These are phyloP conservation scores for Leucozona laternaria DNA, from an alignment of 2,888 invertebrate genomes.

Conservation along the genomic window DNA sequence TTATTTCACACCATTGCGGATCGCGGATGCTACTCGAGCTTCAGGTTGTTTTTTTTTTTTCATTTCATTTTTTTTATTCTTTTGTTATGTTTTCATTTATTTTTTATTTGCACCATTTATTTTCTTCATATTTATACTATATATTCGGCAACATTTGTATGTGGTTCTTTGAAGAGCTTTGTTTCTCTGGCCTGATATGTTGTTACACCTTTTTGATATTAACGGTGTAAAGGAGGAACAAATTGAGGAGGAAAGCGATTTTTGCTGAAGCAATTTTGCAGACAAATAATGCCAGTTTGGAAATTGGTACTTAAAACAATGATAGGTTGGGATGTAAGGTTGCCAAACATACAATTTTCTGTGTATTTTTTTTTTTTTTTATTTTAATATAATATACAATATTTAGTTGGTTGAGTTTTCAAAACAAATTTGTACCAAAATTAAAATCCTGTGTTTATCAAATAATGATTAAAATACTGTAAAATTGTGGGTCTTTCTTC, in stretches of 20 bases:
- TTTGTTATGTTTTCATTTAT: constrained; percentile 24
- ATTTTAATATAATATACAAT: too few species aligned
- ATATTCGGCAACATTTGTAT: constrained; percentile 60
- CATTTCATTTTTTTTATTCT: constrained; percentile 10
- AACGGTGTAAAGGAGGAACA: constrained; percentile 53
- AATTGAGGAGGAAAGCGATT: constrained; percentile 46
- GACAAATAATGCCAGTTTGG: constrained; percentile 73
- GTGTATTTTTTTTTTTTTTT: too few species aligned
- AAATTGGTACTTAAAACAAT: constrained; percentile 64
- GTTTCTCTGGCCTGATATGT: constrained; percentile 35
- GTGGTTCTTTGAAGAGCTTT: constrained; percentile 37
- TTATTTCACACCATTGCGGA: constrained; percentile 80
- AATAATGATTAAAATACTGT: too few species aligned
- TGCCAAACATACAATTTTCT: constrained; percentile 39
- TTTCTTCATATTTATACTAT: constrained; percentile 30
- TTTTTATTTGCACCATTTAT: constrained; percentile 3
- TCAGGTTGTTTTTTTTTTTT: constrained; percentile 25
- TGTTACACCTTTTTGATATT: constrained; percentile 35
- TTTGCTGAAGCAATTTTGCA: constrained; percentile 66
- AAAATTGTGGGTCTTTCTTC: too few species aligned
- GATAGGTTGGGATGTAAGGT: constrained; percentile 37
- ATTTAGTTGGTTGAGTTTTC: too few species aligned
- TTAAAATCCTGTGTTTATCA: too few species aligned
- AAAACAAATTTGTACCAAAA: too few species aligned
- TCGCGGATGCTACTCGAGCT: constrained; percentile 76